phyloP scores from a whole-genome alignment of 2,797 vertebrate genomes.

The Poeciliopsis gracilis region DNA sequence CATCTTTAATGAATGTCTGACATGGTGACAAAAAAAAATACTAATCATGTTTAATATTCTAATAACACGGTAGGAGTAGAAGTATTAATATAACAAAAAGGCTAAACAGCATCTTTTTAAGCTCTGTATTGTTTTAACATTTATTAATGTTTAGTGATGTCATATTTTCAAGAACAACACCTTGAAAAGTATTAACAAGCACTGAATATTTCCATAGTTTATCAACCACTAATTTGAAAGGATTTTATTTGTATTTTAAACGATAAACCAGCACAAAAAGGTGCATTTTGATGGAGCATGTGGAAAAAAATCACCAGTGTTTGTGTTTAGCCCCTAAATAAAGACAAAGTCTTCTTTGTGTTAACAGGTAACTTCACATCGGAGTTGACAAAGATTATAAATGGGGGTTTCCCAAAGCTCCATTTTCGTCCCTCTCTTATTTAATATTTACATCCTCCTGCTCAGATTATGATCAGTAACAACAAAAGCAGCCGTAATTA shows the following conservation, averaged over 20 bases:
- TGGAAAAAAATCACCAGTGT: not conserved
- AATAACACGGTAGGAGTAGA: not conserved
- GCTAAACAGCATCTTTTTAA: not conserved
- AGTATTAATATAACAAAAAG: conserved; percentile 2
- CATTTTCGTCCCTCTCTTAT: not conserved
- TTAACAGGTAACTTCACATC: not conserved
- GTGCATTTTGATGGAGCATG: not conserved
- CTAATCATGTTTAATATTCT: conserved; percentile 23
- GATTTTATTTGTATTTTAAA: not conserved
- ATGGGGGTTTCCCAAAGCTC: not conserved
- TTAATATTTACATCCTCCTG: not conserved
- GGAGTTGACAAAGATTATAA: not conserved
- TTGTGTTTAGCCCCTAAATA: not conserved
- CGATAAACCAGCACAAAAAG: not conserved
- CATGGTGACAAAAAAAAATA: conserved; percentile 35
- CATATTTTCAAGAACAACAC: not conserved
- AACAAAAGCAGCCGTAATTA: not conserved
- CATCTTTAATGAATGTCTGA: conserved; percentile 49
- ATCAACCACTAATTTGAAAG: not conserved
- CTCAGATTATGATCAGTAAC: not conserved
- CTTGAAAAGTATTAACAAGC: not conserved
- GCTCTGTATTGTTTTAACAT: not conserved
- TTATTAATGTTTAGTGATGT: not conserved
- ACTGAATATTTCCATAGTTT: not conserved
- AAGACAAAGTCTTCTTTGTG: not conserved